Evolutionary conservation across 2,888 invertebrate genomes (phyloP), one percentile per base, ranked within the genome.

Genomic region (Syritta pipiens): DNA sequence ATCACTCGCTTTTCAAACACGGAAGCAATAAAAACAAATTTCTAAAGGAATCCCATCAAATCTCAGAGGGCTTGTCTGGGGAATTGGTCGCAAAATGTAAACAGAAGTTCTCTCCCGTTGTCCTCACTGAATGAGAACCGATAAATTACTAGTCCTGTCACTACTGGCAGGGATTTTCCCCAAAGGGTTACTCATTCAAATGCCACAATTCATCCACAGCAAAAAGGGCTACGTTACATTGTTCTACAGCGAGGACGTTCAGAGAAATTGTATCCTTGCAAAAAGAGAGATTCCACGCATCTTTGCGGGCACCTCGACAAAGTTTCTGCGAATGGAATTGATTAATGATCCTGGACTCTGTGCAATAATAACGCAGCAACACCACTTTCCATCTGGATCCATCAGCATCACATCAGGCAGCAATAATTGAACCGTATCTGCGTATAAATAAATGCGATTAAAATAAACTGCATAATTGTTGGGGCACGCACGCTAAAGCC

Each of bases 371-470:
- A 46, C 35, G 10, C 3, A 20, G 46, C 62, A 63, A 57, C 49
- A 57, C 57, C 71, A 77, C 65, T 77, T 77, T 72, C 60, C 74
- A 68, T 62, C 30, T 63, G 62, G 62, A 68, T 68, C 68, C 68
- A 79, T 74, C 72, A 67, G 49, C 59, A 62, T 40, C 71, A 63
- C 26, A 35, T 53, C 24, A 32, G 24, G 42, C 10, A 30, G 44
- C 40, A 75, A 53, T 77, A 71, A 77, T 77, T 77, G 77, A 79
- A 79, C 60, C 49, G 48, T 77, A 77, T 51, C 40, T n/a, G 49
- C 77, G 67, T 55, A 59, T 79, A 79, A 72, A 79, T 72, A 72
- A 79, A 72, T 67, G 72, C 67, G 72, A 72, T 79, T 79, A 79
- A 79, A 79, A 55, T 79, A 60, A 79, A 79, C 72, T 72, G 77